Percentiles rank a stretch among this genome's conserved stretches.
phyloP scores from a whole-genome alignment of 2,888 invertebrate genomes.

The Pseudeuparius sepicola region DNA sequence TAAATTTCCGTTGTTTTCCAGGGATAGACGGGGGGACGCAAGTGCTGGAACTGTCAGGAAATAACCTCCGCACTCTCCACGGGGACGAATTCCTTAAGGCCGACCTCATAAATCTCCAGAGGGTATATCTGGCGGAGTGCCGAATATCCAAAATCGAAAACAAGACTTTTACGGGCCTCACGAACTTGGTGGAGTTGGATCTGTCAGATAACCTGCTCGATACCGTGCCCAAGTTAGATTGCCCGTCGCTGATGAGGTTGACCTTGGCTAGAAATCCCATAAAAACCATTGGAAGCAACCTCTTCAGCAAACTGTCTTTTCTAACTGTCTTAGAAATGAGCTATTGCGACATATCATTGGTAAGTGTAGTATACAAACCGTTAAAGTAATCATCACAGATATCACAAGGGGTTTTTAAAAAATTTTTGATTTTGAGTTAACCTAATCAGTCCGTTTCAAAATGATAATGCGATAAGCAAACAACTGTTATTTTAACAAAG shows the following conservation, averaged over 20 bases:
- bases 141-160: slow-evolving; percentile 68
- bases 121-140: slow-evolving; percentile 73
- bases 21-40: slow-evolving; percentile 77
- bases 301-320: slow-evolving; percentile 65
- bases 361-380: too few species aligned
- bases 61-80: slow-evolving; percentile 68
- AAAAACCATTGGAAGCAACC: slow-evolving; percentile 55
- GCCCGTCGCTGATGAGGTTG: slow-evolving; percentile 73
- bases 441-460: too few species aligned
- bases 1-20: too few species aligned
- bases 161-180: slow-evolving; percentile 71
- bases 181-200: slow-evolving; percentile 82
- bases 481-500: too few species aligned
- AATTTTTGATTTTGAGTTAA: too few species aligned
- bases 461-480: too few species aligned
- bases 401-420: too few species aligned
- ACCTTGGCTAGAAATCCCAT: slow-evolving; percentile 76
- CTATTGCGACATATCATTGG: slow-evolving; percentile 71
- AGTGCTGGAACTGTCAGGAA: slow-evolving; percentile 76
- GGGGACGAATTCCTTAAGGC: slow-evolving; percentile 70
- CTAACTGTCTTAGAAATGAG: slow-evolving; percentile 73
- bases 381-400: too few species aligned
- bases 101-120: slow-evolving; percentile 75
- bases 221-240: slow-evolving; percentile 65
- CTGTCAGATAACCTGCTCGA: slow-evolving; percentile 72